Percentiles rank a stretch among this genome's conserved stretches.
Evolutionary conservation across 92 coral and sea anemone species (phyloP).

Genomic region (Palythoa grandiflora): DNA sequence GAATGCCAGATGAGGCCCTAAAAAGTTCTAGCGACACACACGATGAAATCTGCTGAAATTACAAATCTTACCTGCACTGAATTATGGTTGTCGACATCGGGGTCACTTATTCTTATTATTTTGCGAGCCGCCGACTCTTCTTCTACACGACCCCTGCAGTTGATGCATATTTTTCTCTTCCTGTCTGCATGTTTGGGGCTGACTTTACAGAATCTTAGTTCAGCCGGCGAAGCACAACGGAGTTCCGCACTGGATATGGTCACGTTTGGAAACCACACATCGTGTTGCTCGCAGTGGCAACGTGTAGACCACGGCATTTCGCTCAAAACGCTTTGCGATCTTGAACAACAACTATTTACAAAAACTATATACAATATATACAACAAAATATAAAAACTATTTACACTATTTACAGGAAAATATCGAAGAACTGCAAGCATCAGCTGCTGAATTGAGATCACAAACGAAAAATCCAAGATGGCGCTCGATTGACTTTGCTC

Average conservation of each 20-base stretch:
- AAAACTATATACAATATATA: slow-evolving; percentile 31
- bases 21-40: slow-evolving; percentile 12
- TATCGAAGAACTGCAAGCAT: slow-evolving; percentile 9
- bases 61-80: slow-evolving; percentile 9
- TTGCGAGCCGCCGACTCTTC: slow-evolving; percentile 37
- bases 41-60: neutral
- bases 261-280: slow-evolving; percentile 30
- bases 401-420: slow-evolving; percentile 38
- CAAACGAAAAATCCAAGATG: slow-evolving; percentile 16
- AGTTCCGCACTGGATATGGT: neutral
- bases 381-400: slow-evolving; percentile 31
- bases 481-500: slow-evolving; percentile 10
- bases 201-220: slow-evolving; percentile 12
- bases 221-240: slow-evolving; percentile 29
- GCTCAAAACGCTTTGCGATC: slow-evolving; percentile 7
- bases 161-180: slow-evolving; percentile 1
- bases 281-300: slow-evolving; percentile 39
- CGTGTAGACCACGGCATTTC: slow-evolving; percentile 18
- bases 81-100: neutral
- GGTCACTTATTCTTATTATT: neutral
- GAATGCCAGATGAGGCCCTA: slow-evolving; percentile 4
- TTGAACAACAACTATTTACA: neutral
- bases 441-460: neutral
- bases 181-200: slow-evolving; percentile 30
- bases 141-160: slow-evolving; percentile 22